Percentiles rank a stretch among this genome's conserved stretches.
Conservation (phyloP, 92 coral and sea anemone genomes). For the Scolanthus callimorphus region DNA sequence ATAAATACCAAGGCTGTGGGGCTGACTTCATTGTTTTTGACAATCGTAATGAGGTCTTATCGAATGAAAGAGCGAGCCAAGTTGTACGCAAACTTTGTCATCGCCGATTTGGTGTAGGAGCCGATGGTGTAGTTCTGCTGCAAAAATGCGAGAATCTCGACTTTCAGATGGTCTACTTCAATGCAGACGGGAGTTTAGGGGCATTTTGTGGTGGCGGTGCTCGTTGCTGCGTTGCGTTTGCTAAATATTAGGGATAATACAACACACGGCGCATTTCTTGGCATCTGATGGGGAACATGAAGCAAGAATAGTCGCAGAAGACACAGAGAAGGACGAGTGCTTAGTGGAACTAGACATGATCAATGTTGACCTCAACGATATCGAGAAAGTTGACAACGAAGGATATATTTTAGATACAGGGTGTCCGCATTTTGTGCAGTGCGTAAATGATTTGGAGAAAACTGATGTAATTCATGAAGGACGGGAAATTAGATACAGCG, state of each 20-base stretch:
- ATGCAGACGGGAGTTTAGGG: conserved; percentile 5
- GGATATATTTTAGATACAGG: conserved; percentile 4
- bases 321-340: too few relatives aligned
- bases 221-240: conserved; percentile 3
- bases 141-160: background rate
- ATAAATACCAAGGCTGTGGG: conserved; percentile 13
- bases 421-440: background rate
- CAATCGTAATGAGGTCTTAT: background rate
- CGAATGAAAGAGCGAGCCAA: background rate
- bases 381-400: background rate
- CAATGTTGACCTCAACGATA: background rate
- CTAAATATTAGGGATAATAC: conserved; percentile 4
- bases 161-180: conserved; percentile 4
- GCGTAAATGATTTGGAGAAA: background rate
- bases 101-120: conserved; percentile 4
- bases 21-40: conserved; percentile 2
- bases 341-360: background rate
- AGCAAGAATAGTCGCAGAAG: background rate
- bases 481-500: background rate
- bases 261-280: conserved; percentile 3
- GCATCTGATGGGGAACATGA: conserved; percentile 4
- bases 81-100: background rate
- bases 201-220: conserved; percentile 6
- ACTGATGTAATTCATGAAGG: background rate
- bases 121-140: conserved; percentile 2